Base-by-base conservation (phyloP, 2,888 invertebrate genomes). In the Dromius quadrimaculatus region DNA sequence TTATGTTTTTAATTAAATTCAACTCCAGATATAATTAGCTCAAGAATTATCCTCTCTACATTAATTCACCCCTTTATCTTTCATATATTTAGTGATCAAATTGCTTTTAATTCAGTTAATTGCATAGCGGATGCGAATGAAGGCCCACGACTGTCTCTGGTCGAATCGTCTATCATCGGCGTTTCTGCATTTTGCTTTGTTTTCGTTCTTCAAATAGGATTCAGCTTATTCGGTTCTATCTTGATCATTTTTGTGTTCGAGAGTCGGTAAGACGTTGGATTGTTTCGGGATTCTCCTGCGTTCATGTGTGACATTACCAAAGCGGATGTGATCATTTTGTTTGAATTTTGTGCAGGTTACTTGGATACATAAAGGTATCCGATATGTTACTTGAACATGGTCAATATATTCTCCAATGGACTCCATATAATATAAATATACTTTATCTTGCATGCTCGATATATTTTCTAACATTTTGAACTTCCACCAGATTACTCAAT, bases 1-100 rank as follows among this genome's bases (percentile, higher is more conserved):
- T 22, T 20, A 47, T 17, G 34, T 50, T 65, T 47, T 65, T 65
- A 65, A 65, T 65, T 65, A 65, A 65, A 66, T 34, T 38, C 54
- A 57, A 38, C 66, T 54, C 23, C 57, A 34, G 54, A 54, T 36
- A 38, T 38, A 66, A 66, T 66, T 54, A 54, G 54, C 32, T 20
- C 13, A 4, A n/a, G 17, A 64, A 32, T 66, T 66, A 23, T 66
- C 36, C 65, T 36, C 2, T 11, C 11, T n/a, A 65, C 47, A 19
- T 36, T 13, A 36, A 59, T 59, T 34, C 19, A 20, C n/a, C 8
- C 59, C 8, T 34, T 59, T 59, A 59, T 59, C 19, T 59, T 59
- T 59, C 36, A 59, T 36, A 36, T 59, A 36, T 32, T 34, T 36
- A 59, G 59, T 59, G 59, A 59, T 59, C 36, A 59, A 59, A 36